Percentiles rank a stretch among this genome's conserved stretches.
These are phyloP conservation scores for Hyles vespertilio DNA, from an alignment of 1,140 invertebrate genomes.

Conservation along the genomic window DNA sequence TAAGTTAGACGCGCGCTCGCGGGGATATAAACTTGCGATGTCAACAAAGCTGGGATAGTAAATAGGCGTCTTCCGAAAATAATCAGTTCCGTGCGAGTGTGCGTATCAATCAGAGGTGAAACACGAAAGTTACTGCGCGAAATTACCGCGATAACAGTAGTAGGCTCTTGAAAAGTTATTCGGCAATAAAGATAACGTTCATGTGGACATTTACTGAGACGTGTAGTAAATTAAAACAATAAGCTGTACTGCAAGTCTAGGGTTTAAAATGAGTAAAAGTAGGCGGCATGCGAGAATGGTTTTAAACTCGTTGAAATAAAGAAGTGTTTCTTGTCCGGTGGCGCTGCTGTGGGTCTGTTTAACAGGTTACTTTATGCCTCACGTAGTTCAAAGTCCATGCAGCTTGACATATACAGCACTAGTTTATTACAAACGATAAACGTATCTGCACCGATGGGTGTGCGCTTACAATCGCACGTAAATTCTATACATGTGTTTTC, in stretches of 20 bases:
- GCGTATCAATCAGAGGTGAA: conserved; percentile 17
- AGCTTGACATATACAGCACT: conserved; percentile 54
- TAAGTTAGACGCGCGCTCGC: conserved; percentile 52
- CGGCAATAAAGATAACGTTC: conserved; percentile 39
- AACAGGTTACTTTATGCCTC: conserved; percentile 36
- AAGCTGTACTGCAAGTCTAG: conserved; percentile 25
- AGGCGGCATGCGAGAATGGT: conserved; percentile 27
- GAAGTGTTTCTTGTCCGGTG: conserved; percentile 24
- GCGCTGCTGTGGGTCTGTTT: conserved; percentile 32
- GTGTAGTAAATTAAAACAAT: conserved; percentile 51
- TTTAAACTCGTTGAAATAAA: conserved; percentile 28
- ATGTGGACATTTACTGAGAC: conserved; percentile 31
- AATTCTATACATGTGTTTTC: conserved; percentile 23
- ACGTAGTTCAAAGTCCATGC: conserved; percentile 51
- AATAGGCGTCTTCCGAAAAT: conserved; percentile 34
- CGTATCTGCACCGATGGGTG: conserved; percentile 41
- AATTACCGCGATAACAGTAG: conserved; percentile 16
- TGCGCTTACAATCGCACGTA: conserved; percentile 35
- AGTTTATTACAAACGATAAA: conserved; percentile 61
- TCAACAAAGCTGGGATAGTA: conserved; percentile 26
- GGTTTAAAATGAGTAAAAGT: conserved; percentile 12
- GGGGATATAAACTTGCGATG: conserved; percentile 44
- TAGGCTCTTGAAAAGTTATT: conserved; percentile 30
- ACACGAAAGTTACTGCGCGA: conserved; percentile 14
- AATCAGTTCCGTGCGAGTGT: conserved; percentile 26